Percentiles rank a stretch among this genome's conserved stretches.
These are phyloP conservation scores for Pocota personata DNA, from an alignment of 2,888 invertebrate genomes.

Conservation along the genomic window DNA sequence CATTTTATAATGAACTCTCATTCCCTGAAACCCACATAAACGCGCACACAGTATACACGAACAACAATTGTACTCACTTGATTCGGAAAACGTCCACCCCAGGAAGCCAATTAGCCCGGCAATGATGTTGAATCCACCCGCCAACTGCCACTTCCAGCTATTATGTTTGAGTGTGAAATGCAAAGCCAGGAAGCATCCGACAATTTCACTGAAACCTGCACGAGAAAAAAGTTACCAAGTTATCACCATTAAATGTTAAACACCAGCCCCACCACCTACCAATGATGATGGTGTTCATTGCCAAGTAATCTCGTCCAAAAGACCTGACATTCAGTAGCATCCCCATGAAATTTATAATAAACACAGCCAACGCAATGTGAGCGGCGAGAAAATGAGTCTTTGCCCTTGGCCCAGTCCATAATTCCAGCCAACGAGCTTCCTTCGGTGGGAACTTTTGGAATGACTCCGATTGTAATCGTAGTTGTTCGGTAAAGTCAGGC, in stretches of 20 bases:
- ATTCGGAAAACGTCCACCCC: slow-evolving; percentile 81
- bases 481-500: slow-evolving; percentile 78
- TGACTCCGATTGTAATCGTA: slow-evolving; percentile 78
- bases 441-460: slow-evolving; percentile 77
- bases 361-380: slow-evolving; percentile 81
- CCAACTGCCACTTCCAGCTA: slow-evolving; percentile 82
- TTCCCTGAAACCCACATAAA: not conserved
- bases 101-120: slow-evolving; percentile 81
- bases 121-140: slow-evolving; percentile 81
- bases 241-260: slow-evolving; percentile 22
- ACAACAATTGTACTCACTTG: slow-evolving; percentile 77
- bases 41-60: not conserved
- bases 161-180: slow-evolving; percentile 80
- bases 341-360: slow-evolving; percentile 82
- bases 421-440: slow-evolving; percentile 78
- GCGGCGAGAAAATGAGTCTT: slow-evolving; percentile 80
- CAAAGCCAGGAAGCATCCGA: slow-evolving; percentile 82
- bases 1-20: not conserved
- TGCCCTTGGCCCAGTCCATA: slow-evolving; percentile 80
- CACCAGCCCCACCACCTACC: slow-evolving; percentile 76
- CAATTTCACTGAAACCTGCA: slow-evolving; percentile 81
- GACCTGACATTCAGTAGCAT: slow-evolving; percentile 83
- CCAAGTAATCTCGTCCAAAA: slow-evolving; percentile 82
- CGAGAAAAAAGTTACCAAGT: slow-evolving; percentile 12
- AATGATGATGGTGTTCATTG: slow-evolving; percentile 82